Conservation (phyloP, 37 sponge, comb jelly and placozoan genomes). For the Cladorhizidae sp. region DNA sequence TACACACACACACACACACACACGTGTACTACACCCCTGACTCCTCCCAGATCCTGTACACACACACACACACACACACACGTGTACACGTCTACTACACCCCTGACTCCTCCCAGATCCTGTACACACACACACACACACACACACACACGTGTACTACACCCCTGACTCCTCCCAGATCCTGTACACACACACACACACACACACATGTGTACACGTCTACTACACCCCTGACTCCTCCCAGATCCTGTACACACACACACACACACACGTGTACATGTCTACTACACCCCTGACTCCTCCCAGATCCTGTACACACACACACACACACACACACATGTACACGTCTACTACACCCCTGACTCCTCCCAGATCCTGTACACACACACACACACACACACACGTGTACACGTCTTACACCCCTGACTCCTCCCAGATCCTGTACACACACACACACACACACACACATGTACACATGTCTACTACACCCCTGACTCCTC, state of each 20-base stretch:
- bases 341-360: neutral
- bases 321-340: neutral
- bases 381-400: neutral
- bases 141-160: neutral
- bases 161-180: no score
- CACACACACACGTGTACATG: neutral
- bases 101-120: no score
- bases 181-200: no score
- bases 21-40: conserved; percentile 1
- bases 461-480: no score
- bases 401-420: no score
- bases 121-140: neutral
- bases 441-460: no score
- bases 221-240: conserved; percentile 11
- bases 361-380: no score
- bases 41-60: no score
- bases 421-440: no score
- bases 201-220: neutral
- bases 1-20: neutral
- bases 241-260: no score
- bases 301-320: no score
- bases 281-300: conserved; percentile 8
- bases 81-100: neutral
- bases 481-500: no score
- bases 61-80: neutral